Evolutionary conservation across 2,113 vertebrate species (phyloP).

Genomic region (Clarias macrocephalus): DNA sequence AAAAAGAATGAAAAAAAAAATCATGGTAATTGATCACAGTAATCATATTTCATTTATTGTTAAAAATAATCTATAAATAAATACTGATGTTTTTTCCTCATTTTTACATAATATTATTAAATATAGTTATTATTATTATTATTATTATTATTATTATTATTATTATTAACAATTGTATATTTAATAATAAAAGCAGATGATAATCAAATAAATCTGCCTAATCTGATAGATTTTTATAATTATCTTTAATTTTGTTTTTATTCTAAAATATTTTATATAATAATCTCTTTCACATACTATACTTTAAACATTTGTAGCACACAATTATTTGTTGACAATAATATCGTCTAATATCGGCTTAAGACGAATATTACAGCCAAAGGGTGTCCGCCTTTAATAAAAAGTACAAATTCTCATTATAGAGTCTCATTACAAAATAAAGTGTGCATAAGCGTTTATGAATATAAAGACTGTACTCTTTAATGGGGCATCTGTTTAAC

Average conservation of each 20-base stretch:
- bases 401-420: neutral
- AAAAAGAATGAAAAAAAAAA: neutral
- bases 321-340: neutral
- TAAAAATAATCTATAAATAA: neutral
- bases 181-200: neutral
- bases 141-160: neutral
- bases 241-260: neutral
- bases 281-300: neutral
- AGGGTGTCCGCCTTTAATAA: neutral
- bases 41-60: neutral
- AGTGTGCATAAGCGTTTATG: neutral
- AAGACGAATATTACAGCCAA: neutral
- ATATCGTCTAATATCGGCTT: neutral
- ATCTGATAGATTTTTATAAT: neutral
- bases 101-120: neutral
- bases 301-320: neutral
- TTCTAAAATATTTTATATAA: neutral
- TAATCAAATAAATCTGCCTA: neutral
- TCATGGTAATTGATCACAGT: neutral
- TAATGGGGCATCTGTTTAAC: neutral
- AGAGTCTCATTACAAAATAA: neutral
- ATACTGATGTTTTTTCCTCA: neutral
- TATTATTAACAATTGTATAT: neutral
- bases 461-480: neutral
- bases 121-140: neutral